phyloP scores from a whole-genome alignment of 2,888 invertebrate species.

The Polyommatus iphigenia region DNA sequence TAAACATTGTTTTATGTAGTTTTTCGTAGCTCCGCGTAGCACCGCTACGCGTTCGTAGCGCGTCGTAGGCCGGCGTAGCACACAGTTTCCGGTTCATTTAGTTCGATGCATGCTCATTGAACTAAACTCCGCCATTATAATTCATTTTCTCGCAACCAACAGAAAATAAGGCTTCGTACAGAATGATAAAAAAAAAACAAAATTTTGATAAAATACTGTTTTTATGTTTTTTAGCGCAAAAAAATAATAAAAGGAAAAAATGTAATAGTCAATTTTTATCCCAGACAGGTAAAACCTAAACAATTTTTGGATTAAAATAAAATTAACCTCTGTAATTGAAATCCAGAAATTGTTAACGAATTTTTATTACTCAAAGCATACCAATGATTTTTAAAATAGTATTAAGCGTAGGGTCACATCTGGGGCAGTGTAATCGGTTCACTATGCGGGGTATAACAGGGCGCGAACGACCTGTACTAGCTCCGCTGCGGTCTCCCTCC shows the following conservation, averaged over 20 bases:
- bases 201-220: too few relatives aligned
- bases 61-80: slow-evolving; percentile 33
- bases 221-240: too few relatives aligned
- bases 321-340: too few relatives aligned
- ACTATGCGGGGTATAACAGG: slow-evolving; percentile 20
- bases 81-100: slow-evolving; percentile 40
- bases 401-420: slow-evolving; percentile 11
- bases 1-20: neutral
- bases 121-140: slow-evolving; percentile 37
- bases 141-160: slow-evolving; percentile 35
- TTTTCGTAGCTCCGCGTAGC: slow-evolving; percentile 45
- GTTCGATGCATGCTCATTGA: slow-evolving; percentile 35
- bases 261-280: too few relatives aligned
- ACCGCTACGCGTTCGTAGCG: slow-evolving; percentile 40
- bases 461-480: neutral
- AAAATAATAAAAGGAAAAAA: too few relatives aligned
- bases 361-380: neutral
- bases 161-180: neutral
- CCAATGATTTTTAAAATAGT: slow-evolving; percentile 7
- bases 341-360: too few relatives aligned
- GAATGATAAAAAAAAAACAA: neutral
- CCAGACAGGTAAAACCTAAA: too few relatives aligned
- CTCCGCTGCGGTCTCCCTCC: neutral
- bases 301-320: too few relatives aligned
- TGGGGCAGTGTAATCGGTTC: slow-evolving; percentile 15